Conservation (phyloP, 2,113 vertebrate genomes). For the Dasyornis broadbenti region DNA sequence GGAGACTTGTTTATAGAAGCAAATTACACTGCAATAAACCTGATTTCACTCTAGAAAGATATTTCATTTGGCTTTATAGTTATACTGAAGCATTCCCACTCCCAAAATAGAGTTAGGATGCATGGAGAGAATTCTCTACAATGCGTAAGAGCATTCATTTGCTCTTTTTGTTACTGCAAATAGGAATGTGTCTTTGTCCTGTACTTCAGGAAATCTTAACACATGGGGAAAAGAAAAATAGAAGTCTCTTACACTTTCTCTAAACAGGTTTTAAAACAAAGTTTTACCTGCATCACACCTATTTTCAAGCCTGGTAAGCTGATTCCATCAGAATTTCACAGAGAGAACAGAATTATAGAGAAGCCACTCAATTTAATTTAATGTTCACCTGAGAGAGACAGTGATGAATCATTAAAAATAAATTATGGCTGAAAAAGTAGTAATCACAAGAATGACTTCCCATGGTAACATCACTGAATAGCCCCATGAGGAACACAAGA, state of each 20-base stretch:
- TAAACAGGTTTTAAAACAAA: background rate
- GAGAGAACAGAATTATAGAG: background rate
- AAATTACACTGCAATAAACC: background rate
- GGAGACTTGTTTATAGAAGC: background rate
- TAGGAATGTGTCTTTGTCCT: background rate
- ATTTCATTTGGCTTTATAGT: background rate
- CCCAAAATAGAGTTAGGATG: background rate
- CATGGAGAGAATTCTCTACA: background rate
- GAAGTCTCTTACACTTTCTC: background rate
- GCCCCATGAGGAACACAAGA: rapidly evolving
- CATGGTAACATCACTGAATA: background rate
- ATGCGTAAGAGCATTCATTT: background rate
- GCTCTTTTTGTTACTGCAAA: background rate
- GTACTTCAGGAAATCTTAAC: background rate
- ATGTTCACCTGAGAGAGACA: background rate
- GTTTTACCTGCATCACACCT: background rate
- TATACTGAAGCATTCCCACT: background rate
- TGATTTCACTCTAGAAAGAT: background rate
- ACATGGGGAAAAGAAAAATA: background rate
- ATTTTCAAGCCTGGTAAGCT: background rate
- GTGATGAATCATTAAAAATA: background rate
- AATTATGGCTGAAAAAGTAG: background rate
- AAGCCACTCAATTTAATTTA: background rate
- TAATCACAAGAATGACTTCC: background rate
- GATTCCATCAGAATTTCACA: background rate